Evolutionary conservation across 2,888 invertebrate genomes (phyloP).

Genomic region (Lamellibrachia satsuma): DNA sequence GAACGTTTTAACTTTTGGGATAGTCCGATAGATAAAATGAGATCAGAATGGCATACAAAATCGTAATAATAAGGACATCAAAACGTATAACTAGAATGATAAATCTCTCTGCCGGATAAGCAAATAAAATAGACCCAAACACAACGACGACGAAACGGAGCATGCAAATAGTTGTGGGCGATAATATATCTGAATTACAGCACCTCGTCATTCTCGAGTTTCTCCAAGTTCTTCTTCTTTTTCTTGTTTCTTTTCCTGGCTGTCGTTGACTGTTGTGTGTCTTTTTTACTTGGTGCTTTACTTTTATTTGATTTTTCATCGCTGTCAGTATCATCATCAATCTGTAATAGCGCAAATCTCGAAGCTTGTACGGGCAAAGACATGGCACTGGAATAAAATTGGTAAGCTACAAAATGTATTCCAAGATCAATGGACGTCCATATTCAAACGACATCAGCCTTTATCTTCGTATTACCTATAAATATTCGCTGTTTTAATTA

Average conservation of each 20-base stretch:
- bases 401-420: too few species aligned
- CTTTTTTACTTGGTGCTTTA: neutral
- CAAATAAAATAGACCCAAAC: neutral
- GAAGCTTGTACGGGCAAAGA: neutral
- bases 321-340: slow-evolving; percentile 11
- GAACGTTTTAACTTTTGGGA: too few species aligned
- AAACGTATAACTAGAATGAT: too few species aligned
- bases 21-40: too few species aligned
- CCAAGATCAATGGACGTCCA: too few species aligned
- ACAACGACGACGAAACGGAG: neutral
- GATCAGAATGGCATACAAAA: too few species aligned
- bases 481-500: too few species aligned
- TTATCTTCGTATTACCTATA: too few species aligned
- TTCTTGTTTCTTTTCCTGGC: slow-evolving; percentile 17
- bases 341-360: slow-evolving; percentile 4
- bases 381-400: neutral
- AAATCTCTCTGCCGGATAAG: neutral
- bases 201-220: slow-evolving; percentile 12
- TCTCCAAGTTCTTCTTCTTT: slow-evolving; percentile 10
- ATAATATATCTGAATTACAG: neutral
- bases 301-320: slow-evolving; percentile 12
- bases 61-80: too few species aligned
- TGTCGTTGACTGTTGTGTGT: neutral
- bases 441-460: too few species aligned
- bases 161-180: neutral